These are phyloP conservation scores for Gobius niger DNA, from an alignment of 2,113 vertebrate species.

Conservation along the genomic window DNA sequence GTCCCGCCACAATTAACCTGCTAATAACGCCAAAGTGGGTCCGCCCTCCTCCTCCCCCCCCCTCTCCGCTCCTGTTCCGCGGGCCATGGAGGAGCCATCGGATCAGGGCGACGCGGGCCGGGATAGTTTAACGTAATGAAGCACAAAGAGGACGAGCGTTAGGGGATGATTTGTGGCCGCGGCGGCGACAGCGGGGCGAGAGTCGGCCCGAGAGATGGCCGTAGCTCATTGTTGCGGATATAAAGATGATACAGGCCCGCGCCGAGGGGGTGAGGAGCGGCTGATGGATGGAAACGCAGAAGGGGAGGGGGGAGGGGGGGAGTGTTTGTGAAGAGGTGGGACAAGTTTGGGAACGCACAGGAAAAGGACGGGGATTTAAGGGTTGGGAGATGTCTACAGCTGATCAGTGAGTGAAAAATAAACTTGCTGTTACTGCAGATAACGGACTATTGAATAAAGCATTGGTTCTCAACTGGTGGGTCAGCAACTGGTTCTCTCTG, in stretches of 20 bases:
- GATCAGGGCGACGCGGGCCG: constrained; percentile 68
- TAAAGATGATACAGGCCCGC: constrained; percentile 20
- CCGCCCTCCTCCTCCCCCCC: constrained; percentile 12
- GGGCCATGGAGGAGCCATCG: constrained; percentile 69
- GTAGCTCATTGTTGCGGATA: constrained; percentile 19
- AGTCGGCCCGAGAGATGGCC: constrained; percentile 34
- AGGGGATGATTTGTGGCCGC: constrained; percentile 69
- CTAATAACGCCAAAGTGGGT: constrained; percentile 63
- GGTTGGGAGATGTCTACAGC: background rate
- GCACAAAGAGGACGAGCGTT: constrained; percentile 71
- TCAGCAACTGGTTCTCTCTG: too few species aligned
- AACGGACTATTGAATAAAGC: too few species aligned
- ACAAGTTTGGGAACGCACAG: background rate
- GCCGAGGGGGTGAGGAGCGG: background rate
- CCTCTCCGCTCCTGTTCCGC: constrained; percentile 41
- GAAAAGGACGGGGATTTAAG: background rate
- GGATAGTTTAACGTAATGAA: constrained; percentile 77
- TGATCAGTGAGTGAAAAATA: background rate
- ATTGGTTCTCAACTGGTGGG: too few species aligned
- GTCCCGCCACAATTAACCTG: constrained; percentile 74
- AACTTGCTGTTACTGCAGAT: too few species aligned
- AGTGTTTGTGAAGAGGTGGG: constrained; percentile 9
- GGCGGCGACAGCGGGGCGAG: constrained; percentile 30
- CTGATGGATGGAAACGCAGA: background rate
- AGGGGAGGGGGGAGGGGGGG: background rate